Conservation (phyloP, 1,140 invertebrate genomes). For the Anagrus nilaparvatae region DNA sequence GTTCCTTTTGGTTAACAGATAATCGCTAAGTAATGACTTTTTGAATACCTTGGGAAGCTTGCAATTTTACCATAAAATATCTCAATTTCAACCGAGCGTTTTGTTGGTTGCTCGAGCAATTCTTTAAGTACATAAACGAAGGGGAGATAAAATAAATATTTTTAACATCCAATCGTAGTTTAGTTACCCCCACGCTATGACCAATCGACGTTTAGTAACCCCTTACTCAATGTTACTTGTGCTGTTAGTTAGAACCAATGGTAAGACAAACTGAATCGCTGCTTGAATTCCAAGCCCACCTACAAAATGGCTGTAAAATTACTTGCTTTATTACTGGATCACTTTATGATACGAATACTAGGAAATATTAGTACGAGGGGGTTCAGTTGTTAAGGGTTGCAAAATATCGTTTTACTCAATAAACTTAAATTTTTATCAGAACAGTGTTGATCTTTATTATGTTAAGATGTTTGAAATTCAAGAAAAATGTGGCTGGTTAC, state of each 20-base stretch:
- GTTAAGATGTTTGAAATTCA: too few relatives aligned
- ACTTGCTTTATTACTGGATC: too few relatives aligned
- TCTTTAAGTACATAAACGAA: neutral
- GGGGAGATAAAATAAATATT: too few relatives aligned
- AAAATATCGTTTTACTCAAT: too few relatives aligned
- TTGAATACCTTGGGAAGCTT: neutral
- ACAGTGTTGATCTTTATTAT: too few relatives aligned
- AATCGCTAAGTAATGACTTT: constrained; percentile 32
- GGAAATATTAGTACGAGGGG: too few relatives aligned
- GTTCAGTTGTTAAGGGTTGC: too few relatives aligned
- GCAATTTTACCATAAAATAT: neutral
- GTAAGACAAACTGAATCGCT: constrained; percentile 9
- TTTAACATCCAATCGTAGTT: constrained; percentile 10
- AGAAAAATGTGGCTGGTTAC: too few relatives aligned
- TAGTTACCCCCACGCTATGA: constrained; percentile 9
- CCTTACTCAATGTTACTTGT: constrained; percentile 10
- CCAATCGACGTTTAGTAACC: constrained; percentile 14
- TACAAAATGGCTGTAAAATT: constrained; percentile 43
- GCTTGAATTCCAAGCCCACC: constrained; percentile 29
- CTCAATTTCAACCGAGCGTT: constrained; percentile 11
- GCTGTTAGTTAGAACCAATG: constrained; percentile 18
- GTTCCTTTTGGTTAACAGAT: constrained; percentile 26
- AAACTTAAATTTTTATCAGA: too few relatives aligned
- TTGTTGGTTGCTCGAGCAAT: constrained; percentile 6
- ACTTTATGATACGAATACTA: too few relatives aligned